phyloP scores from a whole-genome alignment of 53 echinoderm and acorn worm species.

The Apostichopus leukothele region DNA sequence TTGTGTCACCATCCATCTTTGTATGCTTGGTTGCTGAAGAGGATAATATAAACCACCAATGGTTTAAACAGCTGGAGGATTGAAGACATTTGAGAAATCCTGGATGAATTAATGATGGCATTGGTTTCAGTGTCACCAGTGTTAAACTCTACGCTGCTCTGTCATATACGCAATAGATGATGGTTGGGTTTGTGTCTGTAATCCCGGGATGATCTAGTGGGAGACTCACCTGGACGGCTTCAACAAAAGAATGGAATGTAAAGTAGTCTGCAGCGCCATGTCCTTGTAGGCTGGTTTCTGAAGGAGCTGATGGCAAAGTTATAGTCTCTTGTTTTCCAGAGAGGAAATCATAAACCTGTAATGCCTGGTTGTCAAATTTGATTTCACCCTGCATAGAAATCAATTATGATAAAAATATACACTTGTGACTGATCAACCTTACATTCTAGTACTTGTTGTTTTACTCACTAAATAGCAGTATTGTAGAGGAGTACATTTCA shows the following conservation, averaged over 20 bases:
- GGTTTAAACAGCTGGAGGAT: too few species aligned
- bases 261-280: constrained; percentile 75
- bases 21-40: too few species aligned
- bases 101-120: too few species aligned
- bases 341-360: constrained; percentile 70
- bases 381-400: constrained; percentile 61
- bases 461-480: neutral
- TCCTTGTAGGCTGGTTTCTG: constrained; percentile 48
- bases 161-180: neutral
- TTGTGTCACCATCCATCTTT: too few species aligned
- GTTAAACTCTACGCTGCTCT: too few species aligned
- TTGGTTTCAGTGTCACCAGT: too few species aligned
- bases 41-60: too few species aligned
- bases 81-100: too few species aligned
- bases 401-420: neutral
- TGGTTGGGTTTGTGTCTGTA: neutral
- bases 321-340: constrained; percentile 48
- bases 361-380: constrained; percentile 36
- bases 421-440: too few species aligned
- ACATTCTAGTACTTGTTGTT: too few species aligned
- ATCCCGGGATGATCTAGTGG: neutral
- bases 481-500: neutral
- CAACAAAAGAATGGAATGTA: constrained; percentile 73
- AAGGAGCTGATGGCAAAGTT: neutral
- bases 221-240: constrained; percentile 67